Conservation (phyloP, 2,797 vertebrate genomes). For the Meda fulgida region DNA sequence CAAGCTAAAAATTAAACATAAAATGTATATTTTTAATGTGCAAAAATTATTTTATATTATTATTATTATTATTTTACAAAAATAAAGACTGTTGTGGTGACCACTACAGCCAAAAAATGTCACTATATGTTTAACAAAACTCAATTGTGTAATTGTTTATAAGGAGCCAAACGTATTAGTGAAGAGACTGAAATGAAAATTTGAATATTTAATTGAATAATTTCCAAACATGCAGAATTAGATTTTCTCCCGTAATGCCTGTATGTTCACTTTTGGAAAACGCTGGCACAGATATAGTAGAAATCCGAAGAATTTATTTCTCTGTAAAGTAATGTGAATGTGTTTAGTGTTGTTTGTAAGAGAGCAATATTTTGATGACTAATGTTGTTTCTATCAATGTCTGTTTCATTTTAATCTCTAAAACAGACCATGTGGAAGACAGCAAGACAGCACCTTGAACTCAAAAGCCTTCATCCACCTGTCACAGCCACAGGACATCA, state of each 20-base stretch:
- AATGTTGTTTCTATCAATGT: neutral
- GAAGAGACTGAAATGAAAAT: neutral
- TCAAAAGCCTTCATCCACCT: constrained; percentile 20
- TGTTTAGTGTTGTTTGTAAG: neutral
- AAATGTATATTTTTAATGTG: neutral
- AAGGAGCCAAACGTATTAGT: neutral
- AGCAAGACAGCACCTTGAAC: constrained; percentile 11
- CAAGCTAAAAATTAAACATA: neutral
- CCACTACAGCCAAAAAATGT: neutral
- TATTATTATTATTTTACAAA: neutral
- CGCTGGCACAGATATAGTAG: neutral
- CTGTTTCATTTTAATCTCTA: constrained; percentile 5
- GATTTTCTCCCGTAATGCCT: neutral
- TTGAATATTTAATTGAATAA: neutral
- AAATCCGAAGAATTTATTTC: neutral
- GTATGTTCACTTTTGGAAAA: neutral
- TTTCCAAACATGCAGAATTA: neutral
- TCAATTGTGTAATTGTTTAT: neutral
- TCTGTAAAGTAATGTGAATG: neutral
- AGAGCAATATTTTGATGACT: neutral
- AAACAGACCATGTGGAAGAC: constrained; percentile 1
- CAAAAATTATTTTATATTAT: too few relatives aligned
- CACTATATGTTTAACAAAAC: neutral
- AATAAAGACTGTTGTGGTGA: neutral
- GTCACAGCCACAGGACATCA: constrained; percentile 26